phyloP scores from a whole-genome alignment of 1,140 invertebrate species.

The Mylabris phalerata region DNA sequence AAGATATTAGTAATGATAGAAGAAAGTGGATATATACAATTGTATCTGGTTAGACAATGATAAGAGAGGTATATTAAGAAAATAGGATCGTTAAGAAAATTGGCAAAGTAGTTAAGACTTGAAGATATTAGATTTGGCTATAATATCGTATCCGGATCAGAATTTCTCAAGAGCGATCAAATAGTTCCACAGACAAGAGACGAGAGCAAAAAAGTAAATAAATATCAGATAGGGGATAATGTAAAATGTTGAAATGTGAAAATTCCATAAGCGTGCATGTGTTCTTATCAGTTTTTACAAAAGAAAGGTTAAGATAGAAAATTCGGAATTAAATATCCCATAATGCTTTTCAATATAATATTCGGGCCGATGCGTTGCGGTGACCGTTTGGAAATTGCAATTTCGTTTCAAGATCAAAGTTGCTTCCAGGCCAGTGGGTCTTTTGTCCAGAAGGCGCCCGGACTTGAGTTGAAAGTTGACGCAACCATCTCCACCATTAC shows the following conservation, averaged over 20 bases:
- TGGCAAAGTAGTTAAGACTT: slow-evolving; percentile 36
- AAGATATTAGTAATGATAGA: slow-evolving; percentile 29
- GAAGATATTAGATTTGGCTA: slow-evolving; percentile 13
- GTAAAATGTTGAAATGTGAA: too few species aligned
- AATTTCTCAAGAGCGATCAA: neutral
- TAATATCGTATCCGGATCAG: neutral
- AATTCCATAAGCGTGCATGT: neutral
- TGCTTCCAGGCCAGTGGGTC: slow-evolving; percentile 30
- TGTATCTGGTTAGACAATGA: slow-evolving; percentile 12
- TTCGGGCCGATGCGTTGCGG: slow-evolving; percentile 34
- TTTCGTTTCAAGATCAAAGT: slow-evolving; percentile 40
- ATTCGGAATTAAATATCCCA: slow-evolving; percentile 32
- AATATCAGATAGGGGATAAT: too few species aligned
- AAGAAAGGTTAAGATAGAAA: slow-evolving; percentile 1
- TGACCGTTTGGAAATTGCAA: slow-evolving; percentile 40
- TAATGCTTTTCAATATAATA: slow-evolving; percentile 36
- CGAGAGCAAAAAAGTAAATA: too few species aligned
- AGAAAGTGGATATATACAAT: slow-evolving; percentile 9
- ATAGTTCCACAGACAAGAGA: too few species aligned
- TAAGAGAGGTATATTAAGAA: slow-evolving; percentile 33
- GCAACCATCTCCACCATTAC: slow-evolving; percentile 12
- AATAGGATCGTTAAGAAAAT: slow-evolving; percentile 37
- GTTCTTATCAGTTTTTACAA: neutral
- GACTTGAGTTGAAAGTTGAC: slow-evolving; percentile 8
- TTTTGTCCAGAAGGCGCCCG: slow-evolving; percentile 30